A percentile compares a stretch with the other conserved stretches of the same genome.
phyloP scores from a whole-genome alignment of 2,797 vertebrate species.

The Bufotes viridis region DNA sequence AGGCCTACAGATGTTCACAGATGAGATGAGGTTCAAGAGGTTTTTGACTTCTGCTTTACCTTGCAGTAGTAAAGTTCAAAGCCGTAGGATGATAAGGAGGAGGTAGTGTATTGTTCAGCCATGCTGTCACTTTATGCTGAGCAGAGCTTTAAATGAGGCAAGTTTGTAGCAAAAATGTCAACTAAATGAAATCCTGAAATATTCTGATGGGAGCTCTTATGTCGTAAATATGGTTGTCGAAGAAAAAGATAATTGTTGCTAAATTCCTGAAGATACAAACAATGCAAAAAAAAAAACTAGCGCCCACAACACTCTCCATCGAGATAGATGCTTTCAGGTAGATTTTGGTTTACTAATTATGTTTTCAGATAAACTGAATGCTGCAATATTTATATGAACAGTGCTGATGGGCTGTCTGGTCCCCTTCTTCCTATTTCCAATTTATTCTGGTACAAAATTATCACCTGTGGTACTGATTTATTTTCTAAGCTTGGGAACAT shows the following conservation, averaged over 20 bases:
- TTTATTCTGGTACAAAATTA: no score
- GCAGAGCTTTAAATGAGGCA: conserved; percentile 39
- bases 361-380: no score
- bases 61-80: conserved; percentile 34
- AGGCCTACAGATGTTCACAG: conserved; percentile 35
- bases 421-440: no score
- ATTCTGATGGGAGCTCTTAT: not conserved
- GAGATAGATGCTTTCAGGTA: not conserved
- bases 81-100: conserved; percentile 25
- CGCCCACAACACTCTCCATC: not conserved
- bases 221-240: conserved; percentile 11
- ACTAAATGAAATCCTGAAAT: not conserved
- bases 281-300: not conserved
- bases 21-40: conserved; percentile 23
- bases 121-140: conserved; percentile 42
- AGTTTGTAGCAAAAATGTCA: not conserved
- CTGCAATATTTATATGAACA: no score
- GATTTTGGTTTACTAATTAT: no score
- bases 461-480: no score
- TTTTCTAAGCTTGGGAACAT: no score
- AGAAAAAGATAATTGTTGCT: not conserved
- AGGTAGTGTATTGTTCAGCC: conserved; percentile 30
- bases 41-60: conserved; percentile 43
- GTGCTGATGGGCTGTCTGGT: no score
- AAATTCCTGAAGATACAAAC: not conserved